Base-by-base conservation (phyloP, 2,113 vertebrate species). In the western clawed frog (Xenopus tropicalis) region DNA sequence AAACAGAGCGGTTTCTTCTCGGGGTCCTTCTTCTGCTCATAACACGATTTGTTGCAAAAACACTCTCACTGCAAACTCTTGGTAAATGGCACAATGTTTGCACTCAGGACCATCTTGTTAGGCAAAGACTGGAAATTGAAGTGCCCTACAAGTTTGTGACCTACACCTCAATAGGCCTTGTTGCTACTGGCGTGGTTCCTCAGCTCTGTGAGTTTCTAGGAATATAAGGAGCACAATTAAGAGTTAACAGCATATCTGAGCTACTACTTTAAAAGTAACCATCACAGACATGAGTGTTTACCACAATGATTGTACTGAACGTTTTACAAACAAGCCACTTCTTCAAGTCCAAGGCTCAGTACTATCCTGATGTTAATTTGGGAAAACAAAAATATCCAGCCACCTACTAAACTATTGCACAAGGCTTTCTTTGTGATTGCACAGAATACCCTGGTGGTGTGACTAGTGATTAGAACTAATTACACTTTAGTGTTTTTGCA, bases 111-210 rank as follows among this genome's bases (percentile, higher is more conserved):
- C 21, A 61, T 61, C 71, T 80, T 2, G 94, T 94, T 68, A 87
- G 84, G 54, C 88, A 80, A 12, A 88, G 91, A 56, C 90, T 88
- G 72, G 93, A 97, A 77, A 96, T 99, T 0, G 97, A 99, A 79
- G 97, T 99, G 69, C 96, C 96, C 0, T 95, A 90, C 14, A 99
- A 97, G 80, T 98, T 96, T 61, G 71, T 85, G 54, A 99, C 96
- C 0, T 99, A 99, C 63, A 84, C 86, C 1, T 80, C 85, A 0
- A 87, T 99, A 0, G 97, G 96, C 80, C 74, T 98, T 71, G 88
- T 87, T 1, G 90, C 96, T 8, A 91, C 91, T 0, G 86, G 93
- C 14, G 0, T 94, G 0, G 94, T 96, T 76, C 94, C 93, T 0
- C 86, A 88, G 80, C 51, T 94, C 2, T 93, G 95, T 23, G 1